phyloP scores from a whole-genome alignment of 2,888 invertebrate genomes.

The Seira ritae region DNA sequence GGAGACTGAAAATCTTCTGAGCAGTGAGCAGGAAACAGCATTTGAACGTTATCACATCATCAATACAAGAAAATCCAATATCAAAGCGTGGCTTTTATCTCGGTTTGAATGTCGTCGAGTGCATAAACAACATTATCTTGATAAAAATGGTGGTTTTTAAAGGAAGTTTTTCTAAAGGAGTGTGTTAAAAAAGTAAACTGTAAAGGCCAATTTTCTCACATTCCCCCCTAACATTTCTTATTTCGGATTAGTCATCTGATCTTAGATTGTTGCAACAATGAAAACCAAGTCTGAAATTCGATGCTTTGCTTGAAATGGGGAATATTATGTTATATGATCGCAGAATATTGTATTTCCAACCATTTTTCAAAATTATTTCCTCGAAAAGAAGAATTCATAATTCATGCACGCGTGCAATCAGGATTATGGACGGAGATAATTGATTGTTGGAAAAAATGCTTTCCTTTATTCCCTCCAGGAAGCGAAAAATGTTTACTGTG shows the following conservation, averaged over 20 bases:
- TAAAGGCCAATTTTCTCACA: too few relatives aligned
- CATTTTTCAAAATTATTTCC: neutral
- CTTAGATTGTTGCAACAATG: neutral
- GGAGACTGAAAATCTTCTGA: neutral
- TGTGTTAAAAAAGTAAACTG: too few relatives aligned
- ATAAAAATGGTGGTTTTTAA: too few relatives aligned
- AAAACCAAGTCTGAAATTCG: neutral
- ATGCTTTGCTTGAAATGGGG: too few relatives aligned
- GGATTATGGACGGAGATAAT: constrained; percentile 12
- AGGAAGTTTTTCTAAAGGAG: too few relatives aligned
- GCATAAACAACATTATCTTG: neutral
- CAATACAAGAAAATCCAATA: neutral
- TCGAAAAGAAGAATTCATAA: neutral
- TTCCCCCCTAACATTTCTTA: too few relatives aligned
- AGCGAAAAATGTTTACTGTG: too few relatives aligned
- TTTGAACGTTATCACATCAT: neutral
- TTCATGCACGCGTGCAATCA: neutral
- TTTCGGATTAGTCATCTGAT: neutral
- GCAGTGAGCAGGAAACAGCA: neutral
- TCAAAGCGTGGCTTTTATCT: neutral
- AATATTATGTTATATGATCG: neutral
- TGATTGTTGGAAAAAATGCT: constrained; percentile 8
- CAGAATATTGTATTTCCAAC: neutral
- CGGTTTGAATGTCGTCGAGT: neutral
- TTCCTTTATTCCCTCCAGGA: constrained; percentile 1